phyloP scores from a whole-genome alignment of 2,888 invertebrate genomes.

The Spicauda simplicius region DNA sequence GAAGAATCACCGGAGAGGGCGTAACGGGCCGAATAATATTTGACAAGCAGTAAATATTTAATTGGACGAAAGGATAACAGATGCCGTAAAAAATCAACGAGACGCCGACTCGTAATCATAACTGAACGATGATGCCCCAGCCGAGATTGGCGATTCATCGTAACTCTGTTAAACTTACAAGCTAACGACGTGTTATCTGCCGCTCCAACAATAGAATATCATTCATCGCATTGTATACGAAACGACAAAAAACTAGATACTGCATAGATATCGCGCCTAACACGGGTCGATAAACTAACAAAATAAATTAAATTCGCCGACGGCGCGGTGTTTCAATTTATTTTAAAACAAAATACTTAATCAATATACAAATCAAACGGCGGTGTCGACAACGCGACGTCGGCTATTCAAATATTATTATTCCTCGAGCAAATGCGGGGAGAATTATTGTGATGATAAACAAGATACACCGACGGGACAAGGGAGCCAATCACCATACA shows the following conservation, averaged over 20 bases:
- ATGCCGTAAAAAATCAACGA: conserved; percentile 59
- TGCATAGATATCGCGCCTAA: conserved; percentile 61
- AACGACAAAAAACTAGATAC: conserved; percentile 60
- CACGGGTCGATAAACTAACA: conserved; percentile 55
- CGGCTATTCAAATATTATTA: conserved; percentile 73
- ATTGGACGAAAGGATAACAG: conserved; percentile 65
- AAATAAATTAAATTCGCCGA: conserved; percentile 71
- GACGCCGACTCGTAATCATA: conserved; percentile 59
- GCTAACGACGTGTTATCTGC: conserved; percentile 65
- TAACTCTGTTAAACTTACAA: conserved; percentile 67
- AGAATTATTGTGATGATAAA: conserved; percentile 82
- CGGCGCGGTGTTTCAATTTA: conserved; percentile 69
- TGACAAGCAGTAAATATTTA: conserved; percentile 76
- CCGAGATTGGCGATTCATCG: conserved; percentile 68
- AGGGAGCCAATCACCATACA: conserved; percentile 83
- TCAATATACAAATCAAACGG: conserved; percentile 72
- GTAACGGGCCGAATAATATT: conserved; percentile 68
- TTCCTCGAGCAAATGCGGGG: conserved; percentile 64
- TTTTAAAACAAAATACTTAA: conserved; percentile 71
- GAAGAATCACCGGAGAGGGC: conserved; percentile 57
- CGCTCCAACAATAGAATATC: conserved; percentile 72
- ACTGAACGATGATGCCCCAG: conserved; percentile 40
- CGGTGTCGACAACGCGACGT: conserved; percentile 57
- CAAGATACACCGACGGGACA: conserved; percentile 79
- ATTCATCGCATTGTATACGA: conserved; percentile 61